Evolutionary conservation across 2,113 vertebrate genomes (phyloP), one percentile per base, ranked within the genome.

Genomic region (Sinocyclocheilus anophthalmus): DNA sequence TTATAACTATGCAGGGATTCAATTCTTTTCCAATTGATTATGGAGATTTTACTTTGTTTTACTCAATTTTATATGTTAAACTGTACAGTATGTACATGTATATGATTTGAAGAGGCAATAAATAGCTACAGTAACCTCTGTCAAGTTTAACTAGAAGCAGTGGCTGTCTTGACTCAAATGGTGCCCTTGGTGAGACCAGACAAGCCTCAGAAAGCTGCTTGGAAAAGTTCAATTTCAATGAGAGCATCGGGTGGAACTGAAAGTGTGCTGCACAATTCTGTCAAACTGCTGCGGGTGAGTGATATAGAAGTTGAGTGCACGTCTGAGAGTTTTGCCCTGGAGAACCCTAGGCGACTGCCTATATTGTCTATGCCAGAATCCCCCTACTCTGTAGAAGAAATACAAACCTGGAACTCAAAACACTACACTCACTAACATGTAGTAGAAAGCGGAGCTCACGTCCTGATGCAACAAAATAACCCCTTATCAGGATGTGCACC

Each of bases 151-250:
- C 57, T 61, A 18, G 77, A 45, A 24, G 37, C n/a, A 7, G 24
- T 69, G 10, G 24, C 14, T 22, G 24, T 76, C 3, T 24, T 53
- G 61, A 30, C 61, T 82, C 18, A 50, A 45, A 69, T 30, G 13
- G 37, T 65, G 59, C n/a, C 24, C 3, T 69, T 22, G 39, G 22
- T 1, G 12, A 80, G 37, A 63, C 3, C 2, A 50, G 61, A 81
- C 39, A 69, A 69, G 80, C 42, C 7, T 45, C 9, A 45, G 3
- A 30, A 50, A 82, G 45, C 11, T 70, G 45, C 20, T 22, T 53
- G 63, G 42, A 70, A 82, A 82, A 70, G 26, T 82, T 82, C 4
- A 48, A 53, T 53, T 70, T 82, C 45, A 82, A 48, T 33, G 11
- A 55, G 13, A 3, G 39, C 30, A 59, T 24, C 16, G 10, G 39